Conservation (phyloP, 2,113 vertebrate genomes). For the Ariopsis seemanni region DNA sequence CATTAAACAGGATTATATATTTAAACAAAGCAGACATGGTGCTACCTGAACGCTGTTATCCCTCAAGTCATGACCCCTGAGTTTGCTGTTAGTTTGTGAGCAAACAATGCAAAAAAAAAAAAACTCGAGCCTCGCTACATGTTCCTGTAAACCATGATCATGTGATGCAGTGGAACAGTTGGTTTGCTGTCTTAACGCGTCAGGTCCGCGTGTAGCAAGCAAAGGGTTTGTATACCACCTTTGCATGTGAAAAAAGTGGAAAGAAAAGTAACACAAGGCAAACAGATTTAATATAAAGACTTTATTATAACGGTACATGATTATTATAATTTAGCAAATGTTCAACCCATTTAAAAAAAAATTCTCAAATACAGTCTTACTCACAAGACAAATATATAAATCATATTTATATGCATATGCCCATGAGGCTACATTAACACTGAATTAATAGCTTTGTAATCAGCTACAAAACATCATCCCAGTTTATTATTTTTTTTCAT, state of each 20-base stretch:
- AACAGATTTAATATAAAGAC: constrained; percentile 14
- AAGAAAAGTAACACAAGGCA: neutral
- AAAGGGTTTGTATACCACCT: neutral
- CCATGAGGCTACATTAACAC: constrained; percentile 41
- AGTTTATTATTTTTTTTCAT: constrained; percentile 2
- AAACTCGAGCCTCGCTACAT: neutral
- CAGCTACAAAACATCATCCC: constrained; percentile 33
- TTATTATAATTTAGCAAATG: constrained; percentile 65
- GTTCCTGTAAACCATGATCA: neutral
- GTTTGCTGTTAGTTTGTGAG: neutral
- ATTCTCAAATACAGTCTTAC: constrained; percentile 16
- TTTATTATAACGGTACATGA: constrained; percentile 64
- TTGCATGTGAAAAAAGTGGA: neutral
- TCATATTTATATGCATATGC: constrained; percentile 54
- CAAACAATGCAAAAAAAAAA: neutral
- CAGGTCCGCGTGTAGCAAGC: too few relatives aligned
- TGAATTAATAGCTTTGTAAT: neutral
- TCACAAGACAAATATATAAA: constrained; percentile 48
- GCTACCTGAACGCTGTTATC: neutral
- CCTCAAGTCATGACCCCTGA: neutral
- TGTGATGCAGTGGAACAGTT: neutral
- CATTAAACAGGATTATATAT: neutral
- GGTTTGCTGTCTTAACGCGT: neutral
- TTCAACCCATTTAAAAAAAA: constrained; percentile 40
- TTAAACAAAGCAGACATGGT: neutral